Conservation (phyloP, 2,797 vertebrate species). For the Myotis daubentonii region DNA sequence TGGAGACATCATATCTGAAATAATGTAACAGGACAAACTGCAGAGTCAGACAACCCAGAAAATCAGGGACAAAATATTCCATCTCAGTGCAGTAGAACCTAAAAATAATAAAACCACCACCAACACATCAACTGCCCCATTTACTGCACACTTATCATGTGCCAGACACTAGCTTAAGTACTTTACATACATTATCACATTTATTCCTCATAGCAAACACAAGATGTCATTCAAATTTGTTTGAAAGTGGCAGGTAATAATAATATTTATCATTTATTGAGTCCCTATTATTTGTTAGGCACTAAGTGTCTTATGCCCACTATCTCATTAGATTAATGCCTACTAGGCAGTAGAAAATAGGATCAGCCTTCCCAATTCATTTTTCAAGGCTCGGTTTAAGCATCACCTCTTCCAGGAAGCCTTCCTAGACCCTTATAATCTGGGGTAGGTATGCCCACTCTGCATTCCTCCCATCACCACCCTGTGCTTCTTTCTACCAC, state of each 20-base stretch:
- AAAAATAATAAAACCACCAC: conserved; percentile 2
- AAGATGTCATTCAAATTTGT: not conserved
- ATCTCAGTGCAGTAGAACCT: not conserved
- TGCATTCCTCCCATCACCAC: not conserved
- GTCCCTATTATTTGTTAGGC: conserved; percentile 4
- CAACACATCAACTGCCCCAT: not conserved
- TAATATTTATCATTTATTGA: not conserved
- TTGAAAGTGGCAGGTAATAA: conserved; percentile 24
- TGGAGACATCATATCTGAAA: conserved; percentile 21
- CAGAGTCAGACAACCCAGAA: not conserved
- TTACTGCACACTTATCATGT: not conserved
- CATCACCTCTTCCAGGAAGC: not conserved
- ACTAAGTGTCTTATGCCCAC: conserved; percentile 1
- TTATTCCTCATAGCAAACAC: conserved; percentile 32
- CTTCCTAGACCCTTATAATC: not conserved
- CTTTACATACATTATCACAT: not conserved
- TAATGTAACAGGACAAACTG: conserved; percentile 33
- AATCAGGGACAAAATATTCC: not conserved
- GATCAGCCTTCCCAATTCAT: not conserved
- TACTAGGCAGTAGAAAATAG: conserved; percentile 7
- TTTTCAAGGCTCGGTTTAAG: not conserved
- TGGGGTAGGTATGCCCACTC: not conserved
- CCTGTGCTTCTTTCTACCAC: not conserved
- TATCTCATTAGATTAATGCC: not conserved
- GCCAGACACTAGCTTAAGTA: conserved; percentile 10